These are phyloP conservation scores for Willisornis vidua DNA, from an alignment of 2,113 vertebrate species.

Conservation along the genomic window DNA sequence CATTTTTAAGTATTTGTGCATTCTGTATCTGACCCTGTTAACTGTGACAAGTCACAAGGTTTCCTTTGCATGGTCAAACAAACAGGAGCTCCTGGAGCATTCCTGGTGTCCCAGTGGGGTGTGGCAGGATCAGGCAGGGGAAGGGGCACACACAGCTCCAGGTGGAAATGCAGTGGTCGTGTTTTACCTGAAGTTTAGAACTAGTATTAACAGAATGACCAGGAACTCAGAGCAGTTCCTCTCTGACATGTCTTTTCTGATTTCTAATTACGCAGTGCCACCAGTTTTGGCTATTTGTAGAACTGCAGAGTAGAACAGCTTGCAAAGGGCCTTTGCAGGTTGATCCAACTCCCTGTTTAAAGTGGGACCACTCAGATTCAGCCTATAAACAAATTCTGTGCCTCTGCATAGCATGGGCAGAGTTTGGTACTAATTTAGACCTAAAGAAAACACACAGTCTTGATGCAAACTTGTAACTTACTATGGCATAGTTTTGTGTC, in stretches of 20 bases:
- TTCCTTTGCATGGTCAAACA: neutral
- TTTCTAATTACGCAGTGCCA: neutral
- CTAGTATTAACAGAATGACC: neutral
- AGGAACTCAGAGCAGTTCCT: neutral
- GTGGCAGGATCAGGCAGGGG: neutral
- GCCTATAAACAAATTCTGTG: neutral
- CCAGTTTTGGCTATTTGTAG: neutral
- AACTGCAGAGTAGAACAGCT: neutral
- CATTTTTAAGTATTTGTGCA: neutral
- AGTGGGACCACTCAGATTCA: neutral
- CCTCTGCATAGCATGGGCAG: neutral
- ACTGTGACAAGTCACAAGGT: neutral
- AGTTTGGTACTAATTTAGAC: neutral
- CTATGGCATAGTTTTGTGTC: neutral
- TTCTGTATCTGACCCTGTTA: neutral
- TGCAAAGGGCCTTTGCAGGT: neutral
- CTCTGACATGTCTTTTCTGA: neutral
- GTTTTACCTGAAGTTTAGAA: neutral
- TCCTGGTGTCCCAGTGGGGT: neutral
- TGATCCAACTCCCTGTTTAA: neutral
- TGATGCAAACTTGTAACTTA: neutral
- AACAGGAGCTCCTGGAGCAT: neutral
- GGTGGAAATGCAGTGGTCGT: neutral
- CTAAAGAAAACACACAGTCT: neutral
- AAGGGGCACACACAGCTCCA: fast-evolving